phyloP scores from a whole-genome alignment of 1,140 invertebrate species.

The Episyrphus balteatus region DNA sequence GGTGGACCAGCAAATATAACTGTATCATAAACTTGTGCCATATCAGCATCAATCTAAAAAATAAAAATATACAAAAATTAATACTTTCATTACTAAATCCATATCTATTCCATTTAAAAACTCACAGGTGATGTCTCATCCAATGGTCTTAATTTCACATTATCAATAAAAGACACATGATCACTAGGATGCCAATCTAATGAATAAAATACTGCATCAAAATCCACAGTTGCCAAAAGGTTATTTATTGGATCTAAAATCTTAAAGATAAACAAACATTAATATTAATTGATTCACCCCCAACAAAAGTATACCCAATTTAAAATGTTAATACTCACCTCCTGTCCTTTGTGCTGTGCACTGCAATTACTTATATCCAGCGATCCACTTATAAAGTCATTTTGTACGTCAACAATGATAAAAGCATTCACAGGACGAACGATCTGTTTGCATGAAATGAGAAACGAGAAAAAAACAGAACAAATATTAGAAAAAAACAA shows the following conservation, averaged over 20 bases:
- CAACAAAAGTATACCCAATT: no score
- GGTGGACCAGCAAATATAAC: constrained; percentile 84
- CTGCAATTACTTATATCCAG: constrained; percentile 87
- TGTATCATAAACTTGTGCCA: constrained; percentile 76
- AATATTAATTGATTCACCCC: neutral
- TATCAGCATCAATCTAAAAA: constrained; percentile 48
- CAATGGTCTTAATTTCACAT: constrained; percentile 58
- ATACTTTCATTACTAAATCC: no score
- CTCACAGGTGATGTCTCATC: constrained; percentile 55
- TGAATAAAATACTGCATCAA: constrained; percentile 91
- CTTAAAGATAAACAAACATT: constrained; percentile 27
- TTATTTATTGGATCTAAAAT: constrained; percentile 87
- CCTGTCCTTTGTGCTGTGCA: constrained; percentile 79
- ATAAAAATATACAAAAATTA: neutral
- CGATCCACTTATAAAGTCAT: constrained; percentile 94
- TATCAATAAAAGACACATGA: constrained; percentile 95
- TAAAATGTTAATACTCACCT: constrained; percentile 43
- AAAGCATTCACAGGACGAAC: constrained; percentile 81
- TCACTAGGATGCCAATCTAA: constrained; percentile 95
- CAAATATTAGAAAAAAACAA: constrained; percentile 9
- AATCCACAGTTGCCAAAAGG: constrained; percentile 70
- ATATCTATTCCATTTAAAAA: neutral
- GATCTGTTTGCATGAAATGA: constrained; percentile 44
- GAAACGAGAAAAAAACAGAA: neutral
- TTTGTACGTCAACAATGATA: constrained; percentile 93